Conservation (phyloP, 2,113 vertebrate species). For the Lampris incognitus region DNA sequence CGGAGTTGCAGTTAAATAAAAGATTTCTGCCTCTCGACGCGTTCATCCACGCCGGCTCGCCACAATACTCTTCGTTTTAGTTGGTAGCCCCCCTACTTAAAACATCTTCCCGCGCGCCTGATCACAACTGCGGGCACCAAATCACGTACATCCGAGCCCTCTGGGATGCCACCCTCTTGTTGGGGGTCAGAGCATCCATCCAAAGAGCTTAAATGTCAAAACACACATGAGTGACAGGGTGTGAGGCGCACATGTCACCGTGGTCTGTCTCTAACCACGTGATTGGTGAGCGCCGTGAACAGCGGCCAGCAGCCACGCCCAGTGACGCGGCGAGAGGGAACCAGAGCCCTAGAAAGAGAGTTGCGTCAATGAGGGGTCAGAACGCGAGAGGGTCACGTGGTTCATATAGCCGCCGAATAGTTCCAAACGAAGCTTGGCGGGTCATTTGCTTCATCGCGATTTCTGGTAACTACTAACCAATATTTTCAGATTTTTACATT, state of each 20-base stretch:
- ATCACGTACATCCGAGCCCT: constrained; percentile 34
- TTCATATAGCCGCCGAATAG: too few species aligned
- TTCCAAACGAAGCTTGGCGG: too few species aligned
- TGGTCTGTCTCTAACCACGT: constrained; percentile 50
- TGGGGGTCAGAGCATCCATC: constrained; percentile 56
- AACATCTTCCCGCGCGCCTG: too few species aligned
- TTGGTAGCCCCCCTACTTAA: too few species aligned
- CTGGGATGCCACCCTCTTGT: constrained; percentile 61
- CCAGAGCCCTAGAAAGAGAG: not conserved
- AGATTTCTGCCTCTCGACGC: too few species aligned
- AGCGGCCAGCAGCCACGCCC: constrained; percentile 34
- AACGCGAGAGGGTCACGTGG: constrained; percentile 19
- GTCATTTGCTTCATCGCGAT: too few species aligned
- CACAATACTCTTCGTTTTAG: too few species aligned
- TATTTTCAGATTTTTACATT: too few species aligned
- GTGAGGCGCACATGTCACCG: constrained; percentile 61
- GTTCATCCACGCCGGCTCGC: too few species aligned
- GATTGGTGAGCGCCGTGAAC: constrained; percentile 34
- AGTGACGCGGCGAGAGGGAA: not conserved
- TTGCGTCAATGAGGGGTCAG: constrained; percentile 32
- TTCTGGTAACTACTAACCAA: too few species aligned
- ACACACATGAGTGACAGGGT: constrained; percentile 61
- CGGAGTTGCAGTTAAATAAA: too few species aligned
- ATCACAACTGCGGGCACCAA: constrained; percentile 62
- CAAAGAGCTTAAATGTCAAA: constrained; percentile 64